A percentile compares a stretch with the other conserved stretches of the same genome.
Conservation (phyloP, 2,113 vertebrate genomes). For the Dermatemys mawii region DNA sequence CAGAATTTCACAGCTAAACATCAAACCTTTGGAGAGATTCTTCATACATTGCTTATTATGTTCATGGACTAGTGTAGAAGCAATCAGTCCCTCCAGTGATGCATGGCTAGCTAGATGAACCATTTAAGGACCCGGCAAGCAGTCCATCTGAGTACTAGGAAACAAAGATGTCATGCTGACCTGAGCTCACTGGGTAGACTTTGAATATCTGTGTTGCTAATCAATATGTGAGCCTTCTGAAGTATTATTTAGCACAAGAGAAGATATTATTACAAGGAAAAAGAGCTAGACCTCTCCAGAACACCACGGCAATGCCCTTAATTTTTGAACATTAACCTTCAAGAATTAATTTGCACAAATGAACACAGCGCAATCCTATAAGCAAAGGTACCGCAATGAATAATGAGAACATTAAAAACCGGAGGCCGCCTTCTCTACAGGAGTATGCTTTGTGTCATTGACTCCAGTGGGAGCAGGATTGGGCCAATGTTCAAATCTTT, state of each 20-base stretch:
- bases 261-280: background rate
- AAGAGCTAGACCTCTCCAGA: background rate
- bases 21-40: accelerated
- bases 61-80: accelerated
- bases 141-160: background rate
- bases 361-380: background rate
- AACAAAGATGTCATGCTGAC: accelerated
- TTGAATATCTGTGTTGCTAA: background rate
- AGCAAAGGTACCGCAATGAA: accelerated
- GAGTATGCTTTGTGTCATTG: background rate
- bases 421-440: background rate
- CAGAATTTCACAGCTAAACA: background rate
- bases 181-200: accelerated
- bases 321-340: background rate
- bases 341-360: background rate
- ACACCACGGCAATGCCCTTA: background rate
- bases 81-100: background rate
- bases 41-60: accelerated
- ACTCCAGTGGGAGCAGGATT: accelerated
- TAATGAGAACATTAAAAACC: background rate
- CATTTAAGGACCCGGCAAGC: background rate
- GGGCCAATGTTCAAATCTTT: background rate
- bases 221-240: accelerated
- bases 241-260: background rate
- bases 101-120: accelerated